These are phyloP conservation scores for Pimpla rufipes DNA, from an alignment of 2,888 invertebrate species.

Conservation along the genomic window DNA sequence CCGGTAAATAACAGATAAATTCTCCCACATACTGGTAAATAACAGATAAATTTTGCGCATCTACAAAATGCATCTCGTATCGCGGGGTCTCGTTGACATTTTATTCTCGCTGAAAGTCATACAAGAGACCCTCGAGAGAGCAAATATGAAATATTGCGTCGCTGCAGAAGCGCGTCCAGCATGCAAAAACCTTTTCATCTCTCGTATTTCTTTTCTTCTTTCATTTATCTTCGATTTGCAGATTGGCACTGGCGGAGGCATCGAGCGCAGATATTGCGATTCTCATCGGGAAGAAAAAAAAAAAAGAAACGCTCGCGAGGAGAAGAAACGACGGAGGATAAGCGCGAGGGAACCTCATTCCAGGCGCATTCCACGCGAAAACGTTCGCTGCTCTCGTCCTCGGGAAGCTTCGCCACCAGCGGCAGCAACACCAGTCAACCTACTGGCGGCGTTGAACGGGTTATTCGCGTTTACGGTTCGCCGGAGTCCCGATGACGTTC, in stretches of 20 bases:
- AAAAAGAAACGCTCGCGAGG: conserved; percentile 36
- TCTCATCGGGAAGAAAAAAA: conserved; percentile 48
- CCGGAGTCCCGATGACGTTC: conserved; percentile 63
- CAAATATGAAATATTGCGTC: background rate
- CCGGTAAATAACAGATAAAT: too few species aligned
- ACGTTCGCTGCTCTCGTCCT: conserved; percentile 51
- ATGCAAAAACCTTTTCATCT: conserved; percentile 27
- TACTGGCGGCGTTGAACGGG: conserved; percentile 56
- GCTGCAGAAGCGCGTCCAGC: background rate
- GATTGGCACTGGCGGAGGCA: conserved; percentile 38
- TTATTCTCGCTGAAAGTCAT: conserved; percentile 62
- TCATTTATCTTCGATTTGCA: conserved; percentile 40
- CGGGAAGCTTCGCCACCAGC: conserved; percentile 16
- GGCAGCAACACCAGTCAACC: conserved; percentile 24
- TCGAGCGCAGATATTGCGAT: conserved; percentile 42
- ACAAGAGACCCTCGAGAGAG: background rate
- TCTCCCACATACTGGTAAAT: conserved; percentile 5
- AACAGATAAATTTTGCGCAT: background rate
- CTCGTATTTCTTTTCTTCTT: background rate
- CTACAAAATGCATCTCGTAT: conserved; percentile 14
- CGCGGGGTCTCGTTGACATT: conserved; percentile 51
- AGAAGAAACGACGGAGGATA: conserved; percentile 54
- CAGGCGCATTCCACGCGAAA: conserved; percentile 70
- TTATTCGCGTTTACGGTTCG: conserved; percentile 69
- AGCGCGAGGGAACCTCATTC: conserved; percentile 62